phyloP scores from a whole-genome alignment of 2,113 vertebrate species.

The Fregata magnificens region DNA sequence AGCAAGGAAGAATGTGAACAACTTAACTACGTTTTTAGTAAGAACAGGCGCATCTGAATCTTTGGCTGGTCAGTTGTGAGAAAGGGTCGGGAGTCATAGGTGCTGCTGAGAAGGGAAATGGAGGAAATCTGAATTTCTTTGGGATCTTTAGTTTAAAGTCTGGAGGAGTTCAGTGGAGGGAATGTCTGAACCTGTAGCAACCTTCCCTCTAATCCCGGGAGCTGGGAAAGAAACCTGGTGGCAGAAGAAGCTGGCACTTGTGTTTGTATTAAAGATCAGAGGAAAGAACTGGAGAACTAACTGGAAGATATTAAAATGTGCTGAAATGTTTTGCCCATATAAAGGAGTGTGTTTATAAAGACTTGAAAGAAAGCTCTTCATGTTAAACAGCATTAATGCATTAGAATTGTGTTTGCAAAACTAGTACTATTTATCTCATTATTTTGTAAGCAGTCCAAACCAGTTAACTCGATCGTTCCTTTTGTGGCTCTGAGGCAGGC shows the following conservation, averaged over 20 bases:
- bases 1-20: not conserved
- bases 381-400: not conserved
- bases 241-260: not conserved
- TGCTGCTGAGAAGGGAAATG: not conserved
- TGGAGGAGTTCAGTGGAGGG: not conserved
- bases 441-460: not conserved
- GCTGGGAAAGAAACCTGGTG: not conserved
- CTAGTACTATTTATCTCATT: not conserved
- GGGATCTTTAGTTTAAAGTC: not conserved
- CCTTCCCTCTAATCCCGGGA: not conserved
- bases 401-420: not conserved
- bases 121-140: not conserved
- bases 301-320: not conserved
- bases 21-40: not conserved
- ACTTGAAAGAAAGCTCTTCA: not conserved
- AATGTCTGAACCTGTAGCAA: not conserved
- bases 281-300: not conserved
- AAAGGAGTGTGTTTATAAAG: not conserved
- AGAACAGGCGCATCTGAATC: not conserved
- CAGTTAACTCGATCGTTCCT: not conserved
- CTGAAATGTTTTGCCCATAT: not conserved
- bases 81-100: accelerated
- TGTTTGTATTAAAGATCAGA: not conserved
- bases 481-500: not conserved
- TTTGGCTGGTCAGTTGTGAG: not conserved